These are phyloP conservation scores for Oreochromis aureus DNA, from an alignment of 2,113 vertebrate species.

Conservation along the genomic window DNA sequence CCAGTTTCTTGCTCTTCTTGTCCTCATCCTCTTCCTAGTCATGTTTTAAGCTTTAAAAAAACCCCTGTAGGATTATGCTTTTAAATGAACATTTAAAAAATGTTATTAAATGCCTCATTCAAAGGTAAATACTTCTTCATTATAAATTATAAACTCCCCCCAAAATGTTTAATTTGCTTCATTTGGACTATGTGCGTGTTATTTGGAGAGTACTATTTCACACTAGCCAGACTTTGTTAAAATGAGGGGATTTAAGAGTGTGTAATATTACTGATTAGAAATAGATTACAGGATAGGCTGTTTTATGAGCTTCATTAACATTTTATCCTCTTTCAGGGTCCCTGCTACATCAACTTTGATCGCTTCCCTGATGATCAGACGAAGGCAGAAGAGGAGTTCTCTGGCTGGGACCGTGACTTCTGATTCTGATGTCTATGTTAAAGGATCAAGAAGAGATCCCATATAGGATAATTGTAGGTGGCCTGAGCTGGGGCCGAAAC, in stretches of 20 bases:
- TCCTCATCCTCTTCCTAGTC: not conserved
- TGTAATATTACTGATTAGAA: not conserved
- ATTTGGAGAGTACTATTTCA: not conserved
- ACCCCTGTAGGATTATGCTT: not conserved
- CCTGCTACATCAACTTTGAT: constrained; percentile 78
- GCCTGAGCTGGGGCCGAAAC: not conserved
- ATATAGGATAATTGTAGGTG: not conserved
- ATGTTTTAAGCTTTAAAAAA: accelerated
- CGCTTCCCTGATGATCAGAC: constrained; percentile 65
- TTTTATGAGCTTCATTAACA: not conserved
- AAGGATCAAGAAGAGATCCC: not conserved
- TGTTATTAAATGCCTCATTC: not conserved
- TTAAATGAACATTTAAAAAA: not conserved
- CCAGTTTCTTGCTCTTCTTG: not conserved
- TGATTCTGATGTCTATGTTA: constrained; percentile 13
- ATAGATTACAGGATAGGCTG: not conserved
- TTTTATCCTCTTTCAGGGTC: constrained; percentile 52
- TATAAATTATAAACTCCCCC: not conserved
- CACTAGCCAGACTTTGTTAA: not conserved
- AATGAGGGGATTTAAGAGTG: not conserved
- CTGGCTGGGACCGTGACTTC: constrained; percentile 76
- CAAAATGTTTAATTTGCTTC: not conserved
- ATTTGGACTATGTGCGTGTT: not conserved
- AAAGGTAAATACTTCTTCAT: not conserved
- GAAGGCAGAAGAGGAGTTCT: constrained; percentile 72